These are phyloP conservation scores for Melanostoma scalare DNA, from an alignment of 2,888 invertebrate species.

Conservation along the genomic window DNA sequence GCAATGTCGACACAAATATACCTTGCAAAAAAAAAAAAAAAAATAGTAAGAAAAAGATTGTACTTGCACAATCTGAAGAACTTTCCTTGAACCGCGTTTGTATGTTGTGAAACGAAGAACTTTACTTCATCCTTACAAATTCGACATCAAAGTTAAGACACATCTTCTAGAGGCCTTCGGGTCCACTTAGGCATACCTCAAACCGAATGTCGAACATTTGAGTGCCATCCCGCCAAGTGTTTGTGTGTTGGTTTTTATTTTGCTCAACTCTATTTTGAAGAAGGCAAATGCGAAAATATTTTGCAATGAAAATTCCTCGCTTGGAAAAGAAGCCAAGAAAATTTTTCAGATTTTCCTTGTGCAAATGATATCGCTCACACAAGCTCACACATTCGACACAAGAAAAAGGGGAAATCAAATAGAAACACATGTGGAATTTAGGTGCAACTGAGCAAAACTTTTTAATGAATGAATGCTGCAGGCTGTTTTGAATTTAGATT, in stretches of 20 bases:
- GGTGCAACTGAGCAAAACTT: constrained; percentile 69
- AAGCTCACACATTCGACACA: constrained; percentile 2
- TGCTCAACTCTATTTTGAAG: constrained; percentile 19
- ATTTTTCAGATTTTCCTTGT: constrained; percentile 29
- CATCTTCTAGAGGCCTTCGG: constrained; percentile 57
- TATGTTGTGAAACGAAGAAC: constrained; percentile 6
- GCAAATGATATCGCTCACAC: constrained; percentile 9
- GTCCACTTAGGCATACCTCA: constrained; percentile 58
- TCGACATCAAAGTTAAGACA: constrained; percentile 27
- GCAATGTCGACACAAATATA: background rate
- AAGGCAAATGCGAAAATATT: constrained; percentile 47
- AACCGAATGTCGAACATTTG: constrained; percentile 64
- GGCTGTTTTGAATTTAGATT: constrained; percentile 39
- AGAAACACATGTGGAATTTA: constrained; percentile 53
- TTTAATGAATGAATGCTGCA: constrained; percentile 63
- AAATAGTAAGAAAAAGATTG: constrained; percentile 19
- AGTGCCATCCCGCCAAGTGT: constrained; percentile 40
- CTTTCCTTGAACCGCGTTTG: constrained; percentile 53
- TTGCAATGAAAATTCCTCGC: constrained; percentile 54
- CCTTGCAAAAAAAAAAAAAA: constrained; percentile 25
- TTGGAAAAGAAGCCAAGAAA: constrained; percentile 40
- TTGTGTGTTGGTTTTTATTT: background rate
- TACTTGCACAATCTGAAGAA: constrained; percentile 39
- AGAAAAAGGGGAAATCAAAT: background rate
- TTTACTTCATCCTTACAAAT: constrained; percentile 36